Evolutionary conservation across 92 coral and sea anemone genomes (phyloP).

Genomic region (Anthopleura xanthogrammica): DNA sequence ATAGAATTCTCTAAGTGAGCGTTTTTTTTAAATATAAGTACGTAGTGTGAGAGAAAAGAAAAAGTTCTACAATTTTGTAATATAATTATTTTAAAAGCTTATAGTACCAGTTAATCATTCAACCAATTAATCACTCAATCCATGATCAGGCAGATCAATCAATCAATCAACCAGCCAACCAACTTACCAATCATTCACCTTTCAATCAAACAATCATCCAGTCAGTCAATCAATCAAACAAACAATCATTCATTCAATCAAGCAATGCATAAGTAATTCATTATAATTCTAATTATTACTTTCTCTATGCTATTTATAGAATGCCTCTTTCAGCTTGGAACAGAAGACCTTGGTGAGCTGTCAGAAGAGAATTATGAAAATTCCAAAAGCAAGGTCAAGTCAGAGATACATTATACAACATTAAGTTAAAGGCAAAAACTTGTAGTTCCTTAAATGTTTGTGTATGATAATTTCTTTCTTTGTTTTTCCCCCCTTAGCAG

Average conservation of each 20-base stretch:
- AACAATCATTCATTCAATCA: too few species aligned
- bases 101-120: too few species aligned
- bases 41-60: too few species aligned
- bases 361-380: slow-evolving; percentile 9
- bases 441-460: too few species aligned
- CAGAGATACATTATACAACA: neutral
- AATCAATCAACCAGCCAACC: neutral
- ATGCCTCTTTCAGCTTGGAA: slow-evolving; percentile 52
- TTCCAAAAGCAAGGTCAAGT: slow-evolving; percentile 14
- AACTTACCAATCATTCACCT: neutral
- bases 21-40: too few species aligned
- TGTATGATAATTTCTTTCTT: neutral
- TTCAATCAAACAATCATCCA: too few species aligned
- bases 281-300: neutral
- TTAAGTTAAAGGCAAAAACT: too few species aligned
- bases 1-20: too few species aligned
- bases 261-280: too few species aligned
- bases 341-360: slow-evolving; percentile 53
- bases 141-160: neutral
- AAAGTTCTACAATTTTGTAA: too few species aligned
- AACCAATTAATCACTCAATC: neutral
- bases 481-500: slow-evolving; percentile 6
- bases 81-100: neutral
- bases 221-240: too few species aligned
- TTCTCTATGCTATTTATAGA: slow-evolving; percentile 25